Evolutionary conservation across 2,888 invertebrate genomes (phyloP), one percentile per base, ranked within the genome.

Genomic region (Folsomia manolachei): DNA sequence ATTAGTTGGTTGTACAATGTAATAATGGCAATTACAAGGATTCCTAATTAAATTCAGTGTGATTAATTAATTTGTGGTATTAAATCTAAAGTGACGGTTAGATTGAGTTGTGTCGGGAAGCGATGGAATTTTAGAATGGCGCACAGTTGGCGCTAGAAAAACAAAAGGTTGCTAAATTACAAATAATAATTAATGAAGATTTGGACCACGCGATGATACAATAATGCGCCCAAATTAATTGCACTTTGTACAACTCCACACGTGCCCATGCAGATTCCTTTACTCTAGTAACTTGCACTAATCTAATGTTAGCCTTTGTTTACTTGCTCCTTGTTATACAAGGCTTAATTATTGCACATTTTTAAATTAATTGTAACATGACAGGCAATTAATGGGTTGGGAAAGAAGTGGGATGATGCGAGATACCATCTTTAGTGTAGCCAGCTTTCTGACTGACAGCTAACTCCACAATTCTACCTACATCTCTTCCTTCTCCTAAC

Each of bases 41-140:
- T 21, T 56, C 56, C 56, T 56, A 56, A 56, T 56, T 56, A 56
- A n/a, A 56, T 56, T 56, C 7, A 56, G 56, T 56, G 56, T 56
- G 56, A 56, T 56, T 56, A 56, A 56, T 56, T 56, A 56, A 56
- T 56, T 56, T n/a, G 21, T 56, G 56, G 7, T 18, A 18, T 56
- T 56, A 19, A 18, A 56, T 11, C 51, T 51, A 51, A 51, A 51
- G 51, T 51, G 18, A 51, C 18, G 9, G 51, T 51, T n/a, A n/a
- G n/a, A n/a, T n/a, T n/a, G n/a, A n/a, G 39, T 9, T 9, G 39
- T 9, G 39, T 39, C 39, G 39, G 14, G 39, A 39, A 4, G 39
- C 39, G 39, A 14, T 9, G 39, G 39, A 39, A 39, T 39, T 39
- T 39, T 39, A 9, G 39, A 14, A 9, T 39, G 39, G 14, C 39